Percentiles rank a stretch among this genome's conserved stretches.
Conservation (phyloP, 1,140 invertebrate genomes). For the Drosophila hydei region DNA sequence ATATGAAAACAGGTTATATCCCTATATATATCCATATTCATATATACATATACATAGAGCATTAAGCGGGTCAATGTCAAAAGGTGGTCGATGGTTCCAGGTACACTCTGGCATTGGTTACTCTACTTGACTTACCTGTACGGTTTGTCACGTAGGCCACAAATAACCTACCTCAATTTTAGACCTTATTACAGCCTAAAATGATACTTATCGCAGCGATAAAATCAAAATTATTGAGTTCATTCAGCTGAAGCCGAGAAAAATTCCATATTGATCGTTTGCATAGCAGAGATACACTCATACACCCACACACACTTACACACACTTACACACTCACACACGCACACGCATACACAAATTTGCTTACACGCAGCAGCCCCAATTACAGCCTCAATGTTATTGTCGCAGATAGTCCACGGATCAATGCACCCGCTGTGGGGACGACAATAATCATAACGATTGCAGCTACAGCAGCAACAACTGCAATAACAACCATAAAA, state of each 20-base stretch:
- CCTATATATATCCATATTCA: too few relatives aligned
- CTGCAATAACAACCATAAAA: constrained; percentile 12
- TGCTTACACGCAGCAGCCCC: too few relatives aligned
- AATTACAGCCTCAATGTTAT: constrained; percentile 38
- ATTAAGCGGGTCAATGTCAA: constrained; percentile 39
- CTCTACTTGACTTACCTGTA: constrained; percentile 50
- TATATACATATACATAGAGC: background rate
- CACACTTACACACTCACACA: too few relatives aligned
- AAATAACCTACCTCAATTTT: constrained; percentile 42
- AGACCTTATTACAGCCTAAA: background rate
- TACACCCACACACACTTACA: background rate
- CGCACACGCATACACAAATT: too few relatives aligned
- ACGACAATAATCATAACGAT: constrained; percentile 9
- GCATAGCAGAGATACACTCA: background rate
- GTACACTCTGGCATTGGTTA: constrained; percentile 36
- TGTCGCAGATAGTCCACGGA: constrained; percentile 33
- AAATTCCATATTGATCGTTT: constrained; percentile 25
- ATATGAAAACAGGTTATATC: background rate
- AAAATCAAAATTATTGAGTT: too few relatives aligned
- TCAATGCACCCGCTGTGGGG: constrained; percentile 26
- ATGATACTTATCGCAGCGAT: constrained; percentile 5
- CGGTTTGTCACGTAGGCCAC: background rate
- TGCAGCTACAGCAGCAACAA: background rate
- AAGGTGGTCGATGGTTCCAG: constrained; percentile 21
- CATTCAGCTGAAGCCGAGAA: constrained; percentile 4